Base-by-base conservation (phyloP, 1,140 invertebrate genomes). In the Drosophila tsacasi region DNA sequence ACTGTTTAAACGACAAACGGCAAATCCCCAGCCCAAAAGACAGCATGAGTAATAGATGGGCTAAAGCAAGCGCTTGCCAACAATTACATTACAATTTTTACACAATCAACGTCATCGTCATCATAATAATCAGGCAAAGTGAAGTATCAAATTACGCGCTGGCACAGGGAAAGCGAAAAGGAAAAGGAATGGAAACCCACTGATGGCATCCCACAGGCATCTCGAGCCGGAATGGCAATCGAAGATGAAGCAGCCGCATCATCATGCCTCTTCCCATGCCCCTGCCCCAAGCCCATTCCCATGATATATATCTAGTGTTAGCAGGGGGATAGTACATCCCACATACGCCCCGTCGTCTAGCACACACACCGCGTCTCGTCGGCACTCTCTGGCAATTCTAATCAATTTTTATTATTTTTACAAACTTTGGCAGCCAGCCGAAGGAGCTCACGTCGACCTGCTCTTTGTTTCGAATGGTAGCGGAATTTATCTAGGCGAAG, bases 371-470 rank as follows among this genome's bases (percentile, higher is more conserved):
- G 6, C 54, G 54, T 39, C 35, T 57, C 54, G 35, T 49, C 66
- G 37, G 42, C 67, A 60, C 69, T 57, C 74, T 60, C 67, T 83
- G 66, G 84, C 84, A 92, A 91, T 92, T 92, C 91, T 92, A 92
- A 92, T 92, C 87, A 92, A 92, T 92, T 92, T 92, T 92, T 92
- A 92, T 92, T 92, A 92, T 92, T 92, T 92, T 92, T 91, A 86
- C 79, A 91, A 89, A 90, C 63, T 89, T 78, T 62, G 71, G 67
- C 81, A 84, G 61, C 59, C 61, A 50, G 58, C 17, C 64, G 23
- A 63, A 44, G 49, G 37, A 54, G 76, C 71, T 66, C 55, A 69
- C 60, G 60, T 76, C 65, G 72, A 50, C 71, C 37, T 64, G 27
- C 67, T 80, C 78, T 81, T 85, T 90, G 85, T 89, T 89, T 90